Evolutionary conservation across 2,888 invertebrate species (phyloP), one percentile per base, ranked within the genome.

Genomic region (Lochmaea crataegi): DNA sequence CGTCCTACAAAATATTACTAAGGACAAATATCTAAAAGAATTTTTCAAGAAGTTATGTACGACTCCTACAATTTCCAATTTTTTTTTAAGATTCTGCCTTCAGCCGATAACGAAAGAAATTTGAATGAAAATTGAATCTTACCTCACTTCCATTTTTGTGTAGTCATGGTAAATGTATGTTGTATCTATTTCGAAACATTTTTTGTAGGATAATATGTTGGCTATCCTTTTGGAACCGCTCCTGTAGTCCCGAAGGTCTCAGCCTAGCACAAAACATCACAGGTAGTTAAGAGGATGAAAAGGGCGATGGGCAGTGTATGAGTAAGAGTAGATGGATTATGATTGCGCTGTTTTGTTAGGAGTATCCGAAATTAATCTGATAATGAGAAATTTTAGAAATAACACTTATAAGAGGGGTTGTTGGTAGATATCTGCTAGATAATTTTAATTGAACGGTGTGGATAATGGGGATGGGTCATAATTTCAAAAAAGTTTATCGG

Each of bases 381-480:
- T 68, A 42, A 68, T 63, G 51, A 51, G 61, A 68, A 68, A 63
- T 68, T 63, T 63, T n/a, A 51, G 42, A 56, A 65, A 56, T 18
- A 65, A 57, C 57, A 67, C 51, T 32, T 18, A 14, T 45, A 48
- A 38, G 26, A 48, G 9, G 11, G 6, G 38, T 48, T 68, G 60
- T 53, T 48, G 45, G 9, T 18, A 53, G 16, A 53, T 18, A 53
- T 53, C 6, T 11, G 16, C 2, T 53, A 16, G 16, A 53, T 53
- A 53, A 53, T 18, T 53, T 53, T 7, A 18, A 53, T 53, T 53
- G 18, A 18, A 53, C 2, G 11, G 53, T n/a, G 16, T 48, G 16
- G n/a, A n/a, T 53, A 16, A 9, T 7, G 2, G 18, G 18, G 9
- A 53, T 53, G 53, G 10, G 6, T 53, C 7, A 18, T 18, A 9